These are phyloP conservation scores for Drosophila longiperda DNA, from an alignment of 2,888 invertebrate species.

Conservation along the genomic window DNA sequence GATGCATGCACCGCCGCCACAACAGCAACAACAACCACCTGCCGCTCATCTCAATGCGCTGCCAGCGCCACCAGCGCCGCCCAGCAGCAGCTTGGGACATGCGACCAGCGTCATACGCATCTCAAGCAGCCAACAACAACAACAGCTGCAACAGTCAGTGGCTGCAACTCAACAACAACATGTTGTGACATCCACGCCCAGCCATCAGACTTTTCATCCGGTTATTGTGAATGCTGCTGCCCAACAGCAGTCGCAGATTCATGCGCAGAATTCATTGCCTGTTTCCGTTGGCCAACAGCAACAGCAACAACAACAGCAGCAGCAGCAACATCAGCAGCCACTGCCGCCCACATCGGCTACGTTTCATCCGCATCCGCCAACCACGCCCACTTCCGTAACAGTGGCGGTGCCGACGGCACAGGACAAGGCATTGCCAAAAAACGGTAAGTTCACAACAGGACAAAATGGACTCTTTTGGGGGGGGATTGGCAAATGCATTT, in stretches of 20 bases:
- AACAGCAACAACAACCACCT: conserved; percentile 69
- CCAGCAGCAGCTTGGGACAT: conserved; percentile 85
- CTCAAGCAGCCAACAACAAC: conserved; percentile 87
- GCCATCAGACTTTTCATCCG: conserved; percentile 86
- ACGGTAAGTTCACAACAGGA: conserved; percentile 78
- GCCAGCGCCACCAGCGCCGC: conserved; percentile 65
- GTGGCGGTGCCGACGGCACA: conserved; percentile 70
- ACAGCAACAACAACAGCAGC: conserved; percentile 66
- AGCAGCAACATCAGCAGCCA: conserved; percentile 76
- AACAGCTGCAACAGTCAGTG: conserved; percentile 85
- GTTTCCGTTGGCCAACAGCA: conserved; percentile 61
- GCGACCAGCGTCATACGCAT: conserved; percentile 93
- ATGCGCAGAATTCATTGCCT: conserved; percentile 53
- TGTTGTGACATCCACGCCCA: conserved; percentile 54
- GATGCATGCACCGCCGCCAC: conserved; percentile 82
- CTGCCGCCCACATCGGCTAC: conserved; percentile 67
- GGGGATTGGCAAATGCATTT: neutral
- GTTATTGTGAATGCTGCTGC: conserved; percentile 94
- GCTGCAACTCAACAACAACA: conserved; percentile 47
- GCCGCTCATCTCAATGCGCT: conserved; percentile 68
- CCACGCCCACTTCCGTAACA: conserved; percentile 70
- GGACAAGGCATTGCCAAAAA: conserved; percentile 86
- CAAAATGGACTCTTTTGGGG: neutral
- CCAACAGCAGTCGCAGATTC: conserved; percentile 89
- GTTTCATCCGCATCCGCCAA: conserved; percentile 73